Evolutionary conservation across 2,113 vertebrate genomes (phyloP).

Genomic region (Galemys pyrenaicus): DNA sequence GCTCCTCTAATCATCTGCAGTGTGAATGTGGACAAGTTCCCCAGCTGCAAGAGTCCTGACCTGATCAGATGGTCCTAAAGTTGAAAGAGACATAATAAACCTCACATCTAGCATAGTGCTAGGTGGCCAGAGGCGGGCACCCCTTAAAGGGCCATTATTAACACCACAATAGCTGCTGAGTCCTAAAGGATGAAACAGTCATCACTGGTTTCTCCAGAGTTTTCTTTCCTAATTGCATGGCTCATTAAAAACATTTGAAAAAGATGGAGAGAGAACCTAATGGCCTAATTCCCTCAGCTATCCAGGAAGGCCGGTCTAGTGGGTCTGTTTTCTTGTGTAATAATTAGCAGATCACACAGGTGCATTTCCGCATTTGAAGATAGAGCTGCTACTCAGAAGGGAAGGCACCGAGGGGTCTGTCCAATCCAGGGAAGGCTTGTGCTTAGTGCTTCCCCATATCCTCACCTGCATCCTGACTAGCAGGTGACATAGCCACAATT

Average conservation of each 20-base stretch:
- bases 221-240: neutral
- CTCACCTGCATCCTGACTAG: neutral
- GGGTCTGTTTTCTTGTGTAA: neutral
- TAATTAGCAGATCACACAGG: neutral
- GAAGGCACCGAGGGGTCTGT: neutral
- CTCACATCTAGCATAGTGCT: neutral
- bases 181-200: neutral
- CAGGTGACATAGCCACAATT: neutral
- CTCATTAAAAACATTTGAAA: conserved; percentile 45
- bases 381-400: neutral
- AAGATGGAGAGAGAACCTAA: neutral
- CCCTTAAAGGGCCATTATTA: neutral
- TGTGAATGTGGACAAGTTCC: neutral
- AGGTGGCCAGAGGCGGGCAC: neutral
- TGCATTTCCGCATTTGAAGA: neutral
- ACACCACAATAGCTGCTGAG: neutral
- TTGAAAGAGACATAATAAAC: neutral
- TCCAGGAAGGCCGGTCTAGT: neutral
- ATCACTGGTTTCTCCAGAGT: neutral
- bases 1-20: neutral
- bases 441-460: neutral
- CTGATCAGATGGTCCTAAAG: neutral
- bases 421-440: neutral
- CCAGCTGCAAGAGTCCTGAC: neutral
- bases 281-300: neutral